Evolutionary conservation across 2,888 invertebrate species (phyloP).

Genomic region (Sinelater perroti): DNA sequence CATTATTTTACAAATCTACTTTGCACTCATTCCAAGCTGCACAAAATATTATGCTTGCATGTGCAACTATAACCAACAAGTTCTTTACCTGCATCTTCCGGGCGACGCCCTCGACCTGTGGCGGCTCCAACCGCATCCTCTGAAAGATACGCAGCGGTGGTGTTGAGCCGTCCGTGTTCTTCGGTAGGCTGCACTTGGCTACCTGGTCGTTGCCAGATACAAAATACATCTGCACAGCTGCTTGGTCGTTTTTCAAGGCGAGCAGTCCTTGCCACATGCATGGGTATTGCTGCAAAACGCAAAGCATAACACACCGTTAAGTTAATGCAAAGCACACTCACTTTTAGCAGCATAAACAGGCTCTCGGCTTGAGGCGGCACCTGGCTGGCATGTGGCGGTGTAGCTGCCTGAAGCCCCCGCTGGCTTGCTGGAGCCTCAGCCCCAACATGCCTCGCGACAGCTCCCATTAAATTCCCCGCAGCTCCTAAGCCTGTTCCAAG

Average conservation of each 20-base stretch:
- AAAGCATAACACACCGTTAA: constrained; percentile 6
- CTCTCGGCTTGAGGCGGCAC: constrained; percentile 86
- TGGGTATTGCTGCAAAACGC: constrained; percentile 81
- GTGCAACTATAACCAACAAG: no score
- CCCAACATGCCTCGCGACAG: constrained; percentile 59
- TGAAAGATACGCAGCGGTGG: constrained; percentile 93
- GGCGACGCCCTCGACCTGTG: constrained; percentile 95
- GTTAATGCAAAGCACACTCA: constrained; percentile 52
- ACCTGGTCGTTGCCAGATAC: constrained; percentile 93
- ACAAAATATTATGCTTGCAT: no score
- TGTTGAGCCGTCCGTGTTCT: constrained; percentile 82
- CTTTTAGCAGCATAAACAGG: constrained; percentile 78
- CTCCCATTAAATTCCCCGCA: constrained; percentile 59
- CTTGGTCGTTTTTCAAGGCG: constrained; percentile 95
- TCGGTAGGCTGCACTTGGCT: constrained; percentile 87
- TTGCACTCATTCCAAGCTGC: no score
- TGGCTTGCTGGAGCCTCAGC: constrained; percentile 65
- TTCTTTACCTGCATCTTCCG: constrained; percentile 90
- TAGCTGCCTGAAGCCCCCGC: constrained; percentile 64
- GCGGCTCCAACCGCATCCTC: constrained; percentile 95
- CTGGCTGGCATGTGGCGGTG: constrained; percentile 79
- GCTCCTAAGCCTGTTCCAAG: constrained; percentile 59
- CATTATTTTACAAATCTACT: no score
- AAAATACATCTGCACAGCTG: constrained; percentile 98
- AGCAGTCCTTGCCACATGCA: constrained; percentile 97